A percentile compares a stretch with the other conserved stretches of the same genome.
Conservation (phyloP, 2,113 vertebrate genomes). For the Melanotaenia duboulayi region DNA sequence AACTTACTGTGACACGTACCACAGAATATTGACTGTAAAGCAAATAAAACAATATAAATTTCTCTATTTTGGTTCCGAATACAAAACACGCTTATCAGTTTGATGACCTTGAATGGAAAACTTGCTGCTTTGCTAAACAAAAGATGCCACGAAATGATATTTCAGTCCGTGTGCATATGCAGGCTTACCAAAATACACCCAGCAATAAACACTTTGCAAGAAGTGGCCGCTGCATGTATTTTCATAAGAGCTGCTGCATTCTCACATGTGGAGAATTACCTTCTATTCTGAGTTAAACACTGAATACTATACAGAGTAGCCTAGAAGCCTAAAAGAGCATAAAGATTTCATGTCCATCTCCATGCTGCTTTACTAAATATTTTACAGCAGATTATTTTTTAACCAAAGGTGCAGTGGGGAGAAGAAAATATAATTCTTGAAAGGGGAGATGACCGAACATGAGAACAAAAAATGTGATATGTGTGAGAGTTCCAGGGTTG, state of each 20-base stretch:
- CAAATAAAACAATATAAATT: conserved; percentile 15
- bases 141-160: neutral
- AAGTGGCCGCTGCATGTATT: neutral
- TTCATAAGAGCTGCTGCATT: neutral
- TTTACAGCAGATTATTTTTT: conserved; percentile 41
- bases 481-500: too few species aligned
- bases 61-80: conserved; percentile 13
- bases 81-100: neutral
- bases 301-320: neutral
- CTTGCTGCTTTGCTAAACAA: neutral
- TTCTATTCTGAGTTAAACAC: neutral
- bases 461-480: neutral
- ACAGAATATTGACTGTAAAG: conserved; percentile 36
- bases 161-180: neutral
- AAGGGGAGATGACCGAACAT: conserved; percentile 2
- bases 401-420: neutral
- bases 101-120: conserved; percentile 1
- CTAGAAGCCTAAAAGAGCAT: conserved; percentile 52
- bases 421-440: neutral
- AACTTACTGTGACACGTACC: conserved; percentile 18
- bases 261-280: neutral
- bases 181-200: neutral
- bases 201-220: neutral
- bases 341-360: conserved; percentile 47
- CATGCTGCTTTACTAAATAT: conserved; percentile 55